Evolutionary conservation across 2,888 invertebrate species (phyloP).

Genomic region (Gnatocerus cornutus): DNA sequence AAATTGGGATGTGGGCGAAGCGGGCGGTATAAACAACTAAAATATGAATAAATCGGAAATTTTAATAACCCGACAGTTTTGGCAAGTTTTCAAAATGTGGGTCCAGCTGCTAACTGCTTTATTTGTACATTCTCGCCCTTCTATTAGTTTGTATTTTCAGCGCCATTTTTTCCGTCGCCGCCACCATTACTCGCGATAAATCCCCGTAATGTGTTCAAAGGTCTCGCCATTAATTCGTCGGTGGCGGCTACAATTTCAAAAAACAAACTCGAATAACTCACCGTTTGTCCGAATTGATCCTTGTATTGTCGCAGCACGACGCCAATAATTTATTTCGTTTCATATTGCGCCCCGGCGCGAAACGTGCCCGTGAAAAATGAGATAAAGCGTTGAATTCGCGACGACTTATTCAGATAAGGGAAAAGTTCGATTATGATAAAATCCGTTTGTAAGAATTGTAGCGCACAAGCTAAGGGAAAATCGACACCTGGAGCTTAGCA

Average conservation of each 20-base stretch:
- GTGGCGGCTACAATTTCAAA: constrained; percentile 13
- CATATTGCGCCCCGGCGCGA: constrained; percentile 42
- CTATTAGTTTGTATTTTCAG: too few relatives aligned
- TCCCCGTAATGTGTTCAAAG: constrained; percentile 4
- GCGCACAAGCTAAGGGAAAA: constrained; percentile 24
- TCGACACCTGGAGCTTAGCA: constrained; percentile 29
- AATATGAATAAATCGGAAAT: too few relatives aligned
- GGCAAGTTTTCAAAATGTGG: too few relatives aligned
- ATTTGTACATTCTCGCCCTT: too few relatives aligned
- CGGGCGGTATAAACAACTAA: background rate
- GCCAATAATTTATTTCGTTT: constrained; percentile 49
- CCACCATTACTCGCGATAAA: constrained; percentile 8
- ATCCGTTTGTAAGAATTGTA: constrained; percentile 47
- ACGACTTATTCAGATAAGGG: constrained; percentile 51
- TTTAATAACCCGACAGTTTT: too few relatives aligned
- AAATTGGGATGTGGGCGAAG: background rate
- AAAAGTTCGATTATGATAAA: constrained; percentile 51
- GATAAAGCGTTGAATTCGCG: constrained; percentile 49
- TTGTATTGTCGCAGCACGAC: constrained; percentile 44
- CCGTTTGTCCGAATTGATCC: constrained; percentile 47
- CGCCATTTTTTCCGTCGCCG: background rate
- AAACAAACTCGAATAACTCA: constrained; percentile 35
- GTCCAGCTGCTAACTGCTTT: too few relatives aligned
- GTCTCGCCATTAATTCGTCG: constrained; percentile 13
- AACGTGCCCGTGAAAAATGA: constrained; percentile 51